Percentiles rank a stretch among this genome's conserved stretches.
These are phyloP conservation scores for Phoebastria nigripes DNA, from an alignment of 2,797 vertebrate genomes.

Conservation along the genomic window DNA sequence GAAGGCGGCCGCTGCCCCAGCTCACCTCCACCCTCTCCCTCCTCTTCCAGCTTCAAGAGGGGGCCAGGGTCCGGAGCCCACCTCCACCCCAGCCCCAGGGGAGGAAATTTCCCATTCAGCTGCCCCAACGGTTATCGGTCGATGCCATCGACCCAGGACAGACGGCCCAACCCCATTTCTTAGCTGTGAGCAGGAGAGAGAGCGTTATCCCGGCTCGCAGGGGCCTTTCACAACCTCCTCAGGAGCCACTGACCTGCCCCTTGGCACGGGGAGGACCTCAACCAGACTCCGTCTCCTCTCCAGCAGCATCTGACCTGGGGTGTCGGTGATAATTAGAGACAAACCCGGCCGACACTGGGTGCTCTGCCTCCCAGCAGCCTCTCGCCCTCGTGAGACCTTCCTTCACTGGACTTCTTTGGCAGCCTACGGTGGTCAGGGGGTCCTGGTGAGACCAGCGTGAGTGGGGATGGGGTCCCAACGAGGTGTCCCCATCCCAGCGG, in stretches of 20 bases:
- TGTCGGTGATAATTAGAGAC: not conserved
- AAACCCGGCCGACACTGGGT: accelerated
- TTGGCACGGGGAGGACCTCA: not conserved
- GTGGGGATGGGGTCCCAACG: accelerated
- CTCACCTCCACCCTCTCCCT: not conserved
- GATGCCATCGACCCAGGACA: accelerated
- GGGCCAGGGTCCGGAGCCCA: not conserved
- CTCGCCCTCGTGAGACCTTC: accelerated
- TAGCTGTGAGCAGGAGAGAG: accelerated
- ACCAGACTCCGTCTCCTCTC: accelerated
- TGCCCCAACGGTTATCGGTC: accelerated
- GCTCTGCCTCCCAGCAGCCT: not conserved
- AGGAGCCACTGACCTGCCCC: not conserved
- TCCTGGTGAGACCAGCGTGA: not conserved
- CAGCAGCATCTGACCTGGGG: not conserved
- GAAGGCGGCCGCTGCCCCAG: not conserved
- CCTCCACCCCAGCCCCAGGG: not conserved
- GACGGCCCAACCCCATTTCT: not conserved
- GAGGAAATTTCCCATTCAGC: not conserved
- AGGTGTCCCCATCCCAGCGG: not conserved
- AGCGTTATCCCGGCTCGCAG: accelerated
- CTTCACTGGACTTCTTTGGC: not conserved
- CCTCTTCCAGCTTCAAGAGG: not conserved
- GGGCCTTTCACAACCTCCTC: not conserved
- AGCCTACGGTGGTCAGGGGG: not conserved